Base-by-base conservation (phyloP, 1,140 invertebrate genomes). In the Euborellia annulipes region DNA sequence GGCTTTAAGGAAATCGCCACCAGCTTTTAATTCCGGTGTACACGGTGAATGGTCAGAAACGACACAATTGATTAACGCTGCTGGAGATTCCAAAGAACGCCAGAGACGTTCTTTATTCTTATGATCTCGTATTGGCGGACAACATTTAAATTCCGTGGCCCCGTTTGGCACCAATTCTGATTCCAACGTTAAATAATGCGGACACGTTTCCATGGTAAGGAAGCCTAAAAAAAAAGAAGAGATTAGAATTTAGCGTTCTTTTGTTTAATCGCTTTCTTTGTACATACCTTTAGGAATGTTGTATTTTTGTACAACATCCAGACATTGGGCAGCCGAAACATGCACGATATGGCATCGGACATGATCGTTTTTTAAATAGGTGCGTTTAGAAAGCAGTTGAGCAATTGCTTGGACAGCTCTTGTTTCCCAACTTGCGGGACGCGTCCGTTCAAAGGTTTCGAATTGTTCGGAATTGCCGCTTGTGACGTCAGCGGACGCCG, bases 1-100 rank as follows among this genome's bases (percentile, higher is more conserved):
- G 39, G 79, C 77, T 52, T 66, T 64, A 46, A 81, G 56, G 54
- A 80, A 82, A 53, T 80, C 69, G 17, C 69, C 72, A n/a, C n/a
- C n/a, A 0, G 58, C 56, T 49, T 81, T 78, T 1, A 79, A 60
- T 2, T 78, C 72, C 0, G 72, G 67, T 9, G 77, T 76, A 43
- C 78, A 79, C 0, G 80, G 78, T 1, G 79, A 83, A 54, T 84
- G 81, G 62, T 82, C 79, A 3, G 79, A 82, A 3, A 78, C 76
- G 7, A 83, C 71, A 41, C 23, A 27, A 27, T 27, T 11, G 11
- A 27, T 27, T 27, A 6, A 6, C 4, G 4, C 4, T 27, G 4
- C 23, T 27, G 23, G 11, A 27, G 23, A 27, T 6, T 4, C 4
- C 11, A 11, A 27, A 27, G 23, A 27, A 4, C 11, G 4, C 23